Evolutionary conservation across 2,113 vertebrate genomes (phyloP).

Genomic region (Platichthys stellatus): DNA sequence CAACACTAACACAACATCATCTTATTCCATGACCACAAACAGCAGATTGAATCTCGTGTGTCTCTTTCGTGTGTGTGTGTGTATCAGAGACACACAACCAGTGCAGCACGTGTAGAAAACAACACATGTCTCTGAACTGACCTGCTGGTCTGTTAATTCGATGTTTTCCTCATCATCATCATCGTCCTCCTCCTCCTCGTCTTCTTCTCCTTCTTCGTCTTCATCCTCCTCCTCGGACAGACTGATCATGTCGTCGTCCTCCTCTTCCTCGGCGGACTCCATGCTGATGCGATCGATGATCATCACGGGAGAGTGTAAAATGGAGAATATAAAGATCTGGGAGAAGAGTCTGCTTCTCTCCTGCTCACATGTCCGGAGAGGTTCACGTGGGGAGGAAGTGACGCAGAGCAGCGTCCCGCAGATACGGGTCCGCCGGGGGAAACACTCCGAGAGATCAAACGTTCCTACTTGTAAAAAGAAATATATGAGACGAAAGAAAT

Average conservation of each 20-base stretch:
- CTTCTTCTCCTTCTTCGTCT: slow-evolving; percentile 49
- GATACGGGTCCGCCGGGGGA: slow-evolving; percentile 24
- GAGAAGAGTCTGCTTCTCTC: too few relatives aligned
- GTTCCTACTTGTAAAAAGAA: slow-evolving; percentile 47
- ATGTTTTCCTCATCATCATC: slow-evolving; percentile 80
- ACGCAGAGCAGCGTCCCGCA: background rate
- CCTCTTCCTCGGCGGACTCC: slow-evolving; percentile 73
- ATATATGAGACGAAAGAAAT: background rate
- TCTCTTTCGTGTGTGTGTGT: too few relatives aligned
- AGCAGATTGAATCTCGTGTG: too few relatives aligned
- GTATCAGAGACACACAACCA: too few relatives aligned
- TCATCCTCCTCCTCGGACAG: slow-evolving; percentile 77
- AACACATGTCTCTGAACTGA: slow-evolving; percentile 52
- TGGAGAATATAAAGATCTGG: rapidly evolving
- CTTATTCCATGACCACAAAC: too few relatives aligned
- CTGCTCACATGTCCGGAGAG: slow-evolving; percentile 40
- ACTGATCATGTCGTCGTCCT: slow-evolving; percentile 39
- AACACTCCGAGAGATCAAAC: background rate
- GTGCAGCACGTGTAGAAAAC: background rate
- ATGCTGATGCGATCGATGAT: slow-evolving; percentile 54
- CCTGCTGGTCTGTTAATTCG: slow-evolving; percentile 85
- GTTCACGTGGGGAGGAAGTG: slow-evolving; percentile 69
- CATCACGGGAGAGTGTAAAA: slow-evolving; percentile 2
- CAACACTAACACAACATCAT: too few relatives aligned
- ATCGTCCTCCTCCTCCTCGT: slow-evolving; percentile 74